A percentile compares a stretch with the other conserved stretches of the same genome.
Conservation (phyloP, 1,140 invertebrate genomes). For the Pollicipes pollicipes region DNA sequence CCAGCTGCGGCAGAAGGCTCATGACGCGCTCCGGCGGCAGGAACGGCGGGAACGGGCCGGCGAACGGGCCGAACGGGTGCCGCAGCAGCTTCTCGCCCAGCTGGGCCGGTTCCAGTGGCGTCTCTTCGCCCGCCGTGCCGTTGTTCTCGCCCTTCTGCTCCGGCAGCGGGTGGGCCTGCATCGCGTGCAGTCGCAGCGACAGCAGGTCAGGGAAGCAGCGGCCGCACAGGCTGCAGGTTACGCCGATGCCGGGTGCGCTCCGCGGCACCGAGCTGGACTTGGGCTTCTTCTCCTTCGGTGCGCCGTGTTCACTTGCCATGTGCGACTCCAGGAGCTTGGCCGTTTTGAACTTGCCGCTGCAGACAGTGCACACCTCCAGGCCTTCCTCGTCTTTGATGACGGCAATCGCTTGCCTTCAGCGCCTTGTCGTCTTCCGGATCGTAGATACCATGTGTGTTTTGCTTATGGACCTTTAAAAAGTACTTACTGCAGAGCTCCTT, state of each 20-base stretch:
- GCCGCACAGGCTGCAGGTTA: constrained; percentile 32
- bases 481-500: constrained; percentile 96
- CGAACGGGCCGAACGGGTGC: constrained; percentile 14
- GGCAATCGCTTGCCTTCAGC: constrained; percentile 17
- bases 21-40: constrained; percentile 5
- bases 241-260: constrained; percentile 13
- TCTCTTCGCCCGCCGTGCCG: constrained; percentile 10
- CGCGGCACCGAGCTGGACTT: constrained; percentile 16
- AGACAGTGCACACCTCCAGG: constrained; percentile 61
- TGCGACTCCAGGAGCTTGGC: constrained; percentile 78
- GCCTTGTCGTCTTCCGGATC: constrained; percentile 35
- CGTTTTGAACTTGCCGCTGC: constrained; percentile 68
- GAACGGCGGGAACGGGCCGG: constrained; percentile 5
- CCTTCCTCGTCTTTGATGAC: constrained; percentile 31
- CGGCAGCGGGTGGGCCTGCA: constrained; percentile 29
- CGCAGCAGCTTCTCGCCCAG: constrained; percentile 14
- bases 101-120: constrained; percentile 13
- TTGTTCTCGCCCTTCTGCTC: constrained; percentile 7
- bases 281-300: constrained; percentile 23
- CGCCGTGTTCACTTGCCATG: constrained; percentile 65
- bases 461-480: constrained; percentile 88
- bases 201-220: constrained; percentile 31
- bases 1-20: background rate
- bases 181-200: constrained; percentile 35
- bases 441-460: constrained; percentile 89